Conservation (phyloP, 2,113 vertebrate genomes). For the Rhineura floridana region DNA sequence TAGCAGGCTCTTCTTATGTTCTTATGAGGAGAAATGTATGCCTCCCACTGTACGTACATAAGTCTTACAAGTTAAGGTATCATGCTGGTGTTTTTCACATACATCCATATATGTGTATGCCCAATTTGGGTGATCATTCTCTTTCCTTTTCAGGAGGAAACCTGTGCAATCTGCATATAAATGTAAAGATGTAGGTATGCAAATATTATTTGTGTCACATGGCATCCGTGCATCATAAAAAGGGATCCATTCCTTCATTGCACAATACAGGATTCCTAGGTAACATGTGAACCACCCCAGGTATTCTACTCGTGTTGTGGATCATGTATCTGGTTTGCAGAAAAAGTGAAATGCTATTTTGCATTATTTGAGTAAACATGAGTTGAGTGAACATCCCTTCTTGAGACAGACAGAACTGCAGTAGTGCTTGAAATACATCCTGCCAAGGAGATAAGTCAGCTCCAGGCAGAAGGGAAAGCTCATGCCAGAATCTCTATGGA, state of each 20-base stretch:
- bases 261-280: too few species aligned
- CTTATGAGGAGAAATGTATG: neutral
- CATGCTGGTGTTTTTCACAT: neutral
- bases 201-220: neutral
- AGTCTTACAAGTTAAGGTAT: neutral
- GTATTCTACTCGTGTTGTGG: neutral
- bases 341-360: neutral
- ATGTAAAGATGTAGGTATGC: neutral
- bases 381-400: neutral
- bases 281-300: neutral
- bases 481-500: neutral
- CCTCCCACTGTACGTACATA: neutral
- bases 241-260: neutral
- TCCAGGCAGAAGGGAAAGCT: neutral
- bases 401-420: conserved; percentile 13
- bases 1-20: too few species aligned
- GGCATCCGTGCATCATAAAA: neutral
- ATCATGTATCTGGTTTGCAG: neutral
- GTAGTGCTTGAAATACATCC: conserved; percentile 7
- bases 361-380: neutral
- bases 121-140: neutral
- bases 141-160: neutral
- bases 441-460: conserved; percentile 27
- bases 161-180: too few species aligned
- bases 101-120: neutral